phyloP scores from a whole-genome alignment of 2,113 vertebrate species.

The Grantiella picta region DNA sequence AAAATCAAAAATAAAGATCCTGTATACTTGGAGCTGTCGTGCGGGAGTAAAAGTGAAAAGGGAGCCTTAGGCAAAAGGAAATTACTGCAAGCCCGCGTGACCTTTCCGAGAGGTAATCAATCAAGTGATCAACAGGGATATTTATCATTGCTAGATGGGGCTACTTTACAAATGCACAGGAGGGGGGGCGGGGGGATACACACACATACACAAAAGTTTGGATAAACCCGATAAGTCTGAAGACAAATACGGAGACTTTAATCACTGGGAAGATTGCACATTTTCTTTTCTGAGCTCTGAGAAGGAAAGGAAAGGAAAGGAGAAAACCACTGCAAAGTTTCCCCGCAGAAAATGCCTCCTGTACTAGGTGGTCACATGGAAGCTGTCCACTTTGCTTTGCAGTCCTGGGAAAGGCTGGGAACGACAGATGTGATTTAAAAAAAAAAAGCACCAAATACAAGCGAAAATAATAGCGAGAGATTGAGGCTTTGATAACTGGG shows the following conservation, averaged over 20 bases:
- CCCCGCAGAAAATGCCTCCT: constrained; percentile 28
- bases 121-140: constrained; percentile 99
- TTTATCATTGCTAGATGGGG: constrained; percentile 94
- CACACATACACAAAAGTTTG: constrained; percentile 63
- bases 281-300: neutral
- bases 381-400: neutral
- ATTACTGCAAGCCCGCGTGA: constrained; percentile 96
- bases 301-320: neutral
- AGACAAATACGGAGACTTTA: constrained; percentile 51
- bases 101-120: constrained; percentile 99
- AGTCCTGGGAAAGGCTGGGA: constrained; percentile 10
- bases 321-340: constrained; percentile 27
- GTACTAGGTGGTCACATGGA: constrained; percentile 32
- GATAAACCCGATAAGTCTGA: constrained; percentile 56
- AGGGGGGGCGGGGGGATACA: neutral
- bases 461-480: constrained; percentile 37
- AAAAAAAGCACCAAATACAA: neutral
- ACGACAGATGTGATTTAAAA: neutral
- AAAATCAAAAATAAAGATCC: constrained; percentile 87
- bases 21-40: constrained; percentile 83
- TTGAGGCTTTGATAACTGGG: constrained; percentile 16
- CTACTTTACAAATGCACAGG: constrained; percentile 74
- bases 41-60: constrained; percentile 95
- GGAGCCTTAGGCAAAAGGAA: constrained; percentile 95
- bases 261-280: constrained; percentile 21